phyloP scores from a whole-genome alignment of 2,113 vertebrate species.

The Callipepla californica region DNA sequence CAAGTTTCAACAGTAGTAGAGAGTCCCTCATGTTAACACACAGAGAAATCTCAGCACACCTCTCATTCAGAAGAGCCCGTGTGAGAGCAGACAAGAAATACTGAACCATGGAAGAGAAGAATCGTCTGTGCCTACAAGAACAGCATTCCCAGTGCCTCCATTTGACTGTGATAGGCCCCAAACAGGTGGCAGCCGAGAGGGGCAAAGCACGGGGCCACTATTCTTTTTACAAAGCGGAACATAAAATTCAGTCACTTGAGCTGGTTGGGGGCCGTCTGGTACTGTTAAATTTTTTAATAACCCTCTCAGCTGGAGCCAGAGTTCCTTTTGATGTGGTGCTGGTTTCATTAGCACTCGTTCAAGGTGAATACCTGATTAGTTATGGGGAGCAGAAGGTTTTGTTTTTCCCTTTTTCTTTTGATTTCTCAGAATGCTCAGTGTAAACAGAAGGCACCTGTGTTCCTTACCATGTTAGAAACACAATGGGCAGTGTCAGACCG shows the following conservation, averaged over 20 bases:
- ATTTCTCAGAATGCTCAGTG: not conserved
- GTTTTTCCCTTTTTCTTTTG: not conserved
- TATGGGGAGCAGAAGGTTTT: not conserved
- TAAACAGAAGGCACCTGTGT: not conserved
- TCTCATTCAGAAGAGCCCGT: not conserved
- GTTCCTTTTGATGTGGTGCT: slow-evolving; percentile 49
- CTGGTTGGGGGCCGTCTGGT: not conserved
- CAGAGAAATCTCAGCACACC: not conserved
- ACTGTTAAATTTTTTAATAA: slow-evolving; percentile 37
- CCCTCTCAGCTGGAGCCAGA: slow-evolving; percentile 13
- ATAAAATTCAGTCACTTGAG: not conserved
- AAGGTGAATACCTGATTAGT: slow-evolving; percentile 53
- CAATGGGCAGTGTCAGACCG: not conserved
- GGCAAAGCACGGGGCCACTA: not conserved
- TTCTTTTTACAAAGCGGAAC: not conserved
- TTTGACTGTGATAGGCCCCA: not conserved
- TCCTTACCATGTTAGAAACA: not conserved
- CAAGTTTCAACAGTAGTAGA: not conserved
- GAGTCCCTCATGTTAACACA: not conserved
- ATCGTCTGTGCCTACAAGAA: not conserved
- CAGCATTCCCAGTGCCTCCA: not conserved
- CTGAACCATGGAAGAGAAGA: not conserved
- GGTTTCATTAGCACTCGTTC: not conserved
- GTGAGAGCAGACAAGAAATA: not conserved
- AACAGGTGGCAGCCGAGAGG: slow-evolving; percentile 1